Conservation (phyloP, 2,113 vertebrate species). For the Dendrocopos noguchii region DNA sequence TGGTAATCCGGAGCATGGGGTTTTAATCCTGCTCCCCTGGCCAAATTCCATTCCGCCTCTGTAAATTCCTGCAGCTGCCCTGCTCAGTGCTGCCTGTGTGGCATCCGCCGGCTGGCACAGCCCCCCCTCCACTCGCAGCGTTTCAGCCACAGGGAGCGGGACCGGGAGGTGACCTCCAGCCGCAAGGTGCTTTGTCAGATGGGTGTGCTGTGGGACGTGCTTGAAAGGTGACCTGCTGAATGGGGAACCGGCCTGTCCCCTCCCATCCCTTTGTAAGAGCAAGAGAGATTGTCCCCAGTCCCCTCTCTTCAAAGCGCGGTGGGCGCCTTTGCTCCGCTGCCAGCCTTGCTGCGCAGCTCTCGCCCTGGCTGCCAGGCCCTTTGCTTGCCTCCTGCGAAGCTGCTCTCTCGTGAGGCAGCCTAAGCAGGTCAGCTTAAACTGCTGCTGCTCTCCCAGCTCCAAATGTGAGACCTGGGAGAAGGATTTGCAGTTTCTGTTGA, state of each 20-base stretch:
- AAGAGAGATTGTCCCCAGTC: neutral
- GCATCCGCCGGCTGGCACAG: neutral
- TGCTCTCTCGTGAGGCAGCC: neutral
- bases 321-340: neutral
- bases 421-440: neutral
- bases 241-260: neutral
- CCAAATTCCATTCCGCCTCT: conserved; percentile 62
- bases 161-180: neutral
- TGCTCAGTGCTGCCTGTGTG: neutral
- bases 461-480: neutral
- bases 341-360: neutral
- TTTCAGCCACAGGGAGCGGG: neutral
- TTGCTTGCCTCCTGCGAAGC: neutral
- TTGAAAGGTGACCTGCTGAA: neutral
- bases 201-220: neutral
- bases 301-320: neutral
- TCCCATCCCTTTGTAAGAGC: neutral
- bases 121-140: neutral
- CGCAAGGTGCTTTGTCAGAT: neutral
- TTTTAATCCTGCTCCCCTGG: conserved; percentile 53
- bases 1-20: conserved; percentile 51
- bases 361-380: fast-evolving
- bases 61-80: conserved; percentile 46
- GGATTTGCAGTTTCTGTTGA: neutral
- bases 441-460: neutral